Base-by-base conservation (phyloP, 1,140 invertebrate genomes). In the Drosophila oshimai region DNA sequence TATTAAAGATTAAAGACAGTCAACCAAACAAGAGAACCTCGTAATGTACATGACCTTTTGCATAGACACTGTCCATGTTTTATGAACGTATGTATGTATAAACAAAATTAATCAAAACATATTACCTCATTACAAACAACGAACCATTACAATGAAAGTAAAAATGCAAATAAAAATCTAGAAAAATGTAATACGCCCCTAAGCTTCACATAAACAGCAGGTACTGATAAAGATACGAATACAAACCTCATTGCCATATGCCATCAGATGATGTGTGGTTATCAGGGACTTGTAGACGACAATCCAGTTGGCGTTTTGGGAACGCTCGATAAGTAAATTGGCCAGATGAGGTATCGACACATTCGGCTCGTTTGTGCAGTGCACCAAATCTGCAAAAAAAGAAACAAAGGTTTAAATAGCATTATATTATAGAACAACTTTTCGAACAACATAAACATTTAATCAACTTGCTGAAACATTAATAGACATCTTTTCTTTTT, bases 281-380 rank as follows among this genome's bases (percentile, higher is more conserved):
- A 99, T 97, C 46, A 99, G 94, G 26, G 98, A 95, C 93, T 99
- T 99, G 92, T 99, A 99, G 31, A 99, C 98, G 22, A 99, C 98
- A 57, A 99, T 97, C 98, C 98, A 99, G 91, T 97, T 99, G 73
- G 96, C 95, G 93, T 98, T 98, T 92, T 99, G 98, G 58, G 98
- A 99, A 75, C 99, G 93, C 92, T 99, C 98, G 90, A 99, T 98
- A 71, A 99, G 94, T 69, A 99, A 93, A 94, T 99, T 99, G 50
- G 99, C 99, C 92, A 99, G 92, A 91, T 99, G 98, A 89, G 99
- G 99, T 92, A 99, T 99, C 41, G 98, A 99, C 12, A 99, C 98
- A 92, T 99, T 99, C 28, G 98, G 98, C 92, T 99, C 99, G 92
- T 99, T 99, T 90, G 99, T 99, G 93, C 98, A 99, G 90, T 99